Evolutionary conservation across 2,113 vertebrate species (phyloP).

Genomic region (Turnix velox): DNA sequence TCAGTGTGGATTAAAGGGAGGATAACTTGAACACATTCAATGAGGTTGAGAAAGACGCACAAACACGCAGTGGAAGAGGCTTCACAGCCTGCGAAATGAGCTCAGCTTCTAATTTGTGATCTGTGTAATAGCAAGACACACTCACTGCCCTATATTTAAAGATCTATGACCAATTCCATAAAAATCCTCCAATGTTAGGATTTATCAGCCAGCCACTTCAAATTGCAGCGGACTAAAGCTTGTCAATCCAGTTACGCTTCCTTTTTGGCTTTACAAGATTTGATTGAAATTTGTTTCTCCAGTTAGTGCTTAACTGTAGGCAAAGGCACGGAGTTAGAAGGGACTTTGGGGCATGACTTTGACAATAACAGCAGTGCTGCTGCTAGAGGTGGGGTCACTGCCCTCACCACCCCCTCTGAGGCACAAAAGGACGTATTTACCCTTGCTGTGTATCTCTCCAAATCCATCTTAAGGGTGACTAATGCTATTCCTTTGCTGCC

Average conservation of each 20-base stretch:
- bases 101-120: slow-evolving; percentile 49
- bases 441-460: not conserved
- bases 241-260: slow-evolving; percentile 37
- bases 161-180: slow-evolving; percentile 52
- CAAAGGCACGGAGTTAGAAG: not conserved
- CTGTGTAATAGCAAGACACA: slow-evolving; percentile 43
- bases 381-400: rapidly evolving
- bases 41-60: not conserved
- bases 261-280: slow-evolving; percentile 52
- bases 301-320: not conserved
- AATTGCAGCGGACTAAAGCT: slow-evolving; percentile 38
- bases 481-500: not conserved
- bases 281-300: slow-evolving; percentile 31
- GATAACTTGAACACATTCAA: not conserved
- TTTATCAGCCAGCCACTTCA: slow-evolving; percentile 42
- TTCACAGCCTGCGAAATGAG: slow-evolving; percentile 62
- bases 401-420: not conserved
- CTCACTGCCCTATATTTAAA: slow-evolving; percentile 33
- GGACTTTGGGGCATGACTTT: not conserved
- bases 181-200: slow-evolving; percentile 53
- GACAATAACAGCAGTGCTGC: not conserved
- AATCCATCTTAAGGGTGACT: not conserved
- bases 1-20: not conserved
- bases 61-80: slow-evolving; percentile 43
- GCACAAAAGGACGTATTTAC: not conserved